Base-by-base conservation (phyloP, 2,113 vertebrate genomes). In the Poeciliopsis turrubarensis region DNA sequence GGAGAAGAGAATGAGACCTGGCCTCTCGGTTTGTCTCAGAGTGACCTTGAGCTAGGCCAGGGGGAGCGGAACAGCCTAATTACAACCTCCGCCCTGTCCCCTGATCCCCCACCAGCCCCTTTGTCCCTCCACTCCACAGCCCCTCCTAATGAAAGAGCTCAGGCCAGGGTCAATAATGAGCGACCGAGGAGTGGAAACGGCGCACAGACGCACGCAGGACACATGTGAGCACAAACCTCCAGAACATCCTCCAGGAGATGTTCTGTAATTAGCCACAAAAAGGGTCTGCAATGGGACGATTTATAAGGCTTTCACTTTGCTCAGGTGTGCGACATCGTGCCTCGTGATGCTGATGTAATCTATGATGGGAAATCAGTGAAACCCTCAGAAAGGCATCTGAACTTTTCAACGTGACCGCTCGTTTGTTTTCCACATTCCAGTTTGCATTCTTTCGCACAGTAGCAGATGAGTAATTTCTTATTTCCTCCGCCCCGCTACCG, bases 31-130 rank as follows among this genome's bases (percentile, higher is more conserved):
- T 91, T 83, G 87, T 81, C 77, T 93, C 70, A 9, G 19, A 17
- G 84, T 91, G 92, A 95, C 92, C 93, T 93, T 93, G 92, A 91
- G 75, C 77, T 61, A 87, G 87, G 87, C 87, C 73, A 71, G 67
- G 88, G 86, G 87, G 90, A 91, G 86, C 78, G 86, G 91, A 93
- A 93, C 88, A 80, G 87, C 80, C 91, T 89, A 93, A 95, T 95
- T 95, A 94, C 82, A 81, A 89, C 87, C 92, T 84, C 87, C 87
- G 68, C 84, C 80, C 83, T 75, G 66, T 91, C 86, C 89, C 89
- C 87, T 79, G 87, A 75, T 91, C 87, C 80, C 91, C 77, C 26
- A 72, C 78, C 65, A 72, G 79, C 77, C 73, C 78, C 31, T 74
- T 77, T n/a, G 76, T 83, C 90, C 87, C 87, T 89, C 87, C 84